Evolutionary conservation across 2,797 vertebrate genomes (phyloP).

Genomic region (Limnodromus scolopaceus): DNA sequence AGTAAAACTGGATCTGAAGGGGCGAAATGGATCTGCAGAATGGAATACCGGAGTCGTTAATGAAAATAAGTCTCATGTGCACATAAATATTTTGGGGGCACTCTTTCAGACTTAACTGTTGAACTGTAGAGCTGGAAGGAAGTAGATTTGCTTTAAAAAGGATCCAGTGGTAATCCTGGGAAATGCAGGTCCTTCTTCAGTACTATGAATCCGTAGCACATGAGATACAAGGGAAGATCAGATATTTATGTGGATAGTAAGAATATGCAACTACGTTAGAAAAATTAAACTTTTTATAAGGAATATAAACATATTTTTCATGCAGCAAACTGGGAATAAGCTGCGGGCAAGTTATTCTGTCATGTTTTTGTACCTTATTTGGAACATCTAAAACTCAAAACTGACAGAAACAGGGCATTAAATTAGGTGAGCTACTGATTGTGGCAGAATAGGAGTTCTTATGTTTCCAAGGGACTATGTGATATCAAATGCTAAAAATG

Average conservation of each 20-base stretch:
- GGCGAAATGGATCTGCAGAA: background rate
- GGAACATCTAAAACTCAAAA: background rate
- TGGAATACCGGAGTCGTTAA: background rate
- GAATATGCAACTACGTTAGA: background rate
- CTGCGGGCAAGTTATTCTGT: background rate
- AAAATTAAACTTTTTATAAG: background rate
- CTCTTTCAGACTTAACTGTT: background rate
- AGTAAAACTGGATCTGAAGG: background rate
- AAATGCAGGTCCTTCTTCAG: background rate
- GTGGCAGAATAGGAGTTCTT: background rate
- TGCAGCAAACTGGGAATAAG: background rate
- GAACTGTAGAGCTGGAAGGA: background rate
- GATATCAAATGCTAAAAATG: background rate
- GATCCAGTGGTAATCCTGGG: background rate
- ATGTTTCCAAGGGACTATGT: background rate
- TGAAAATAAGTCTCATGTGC: background rate
- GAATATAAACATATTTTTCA: background rate
- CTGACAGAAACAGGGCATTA: background rate
- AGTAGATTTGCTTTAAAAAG: background rate
- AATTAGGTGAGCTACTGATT: background rate
- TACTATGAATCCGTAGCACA: background rate
- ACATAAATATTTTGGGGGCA: background rate
- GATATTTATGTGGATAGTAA: background rate
- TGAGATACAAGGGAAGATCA: background rate
- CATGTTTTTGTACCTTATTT: background rate